Evolutionary conservation across 2,797 vertebrate species (phyloP).

Genomic region (Xenops minutus): DNA sequence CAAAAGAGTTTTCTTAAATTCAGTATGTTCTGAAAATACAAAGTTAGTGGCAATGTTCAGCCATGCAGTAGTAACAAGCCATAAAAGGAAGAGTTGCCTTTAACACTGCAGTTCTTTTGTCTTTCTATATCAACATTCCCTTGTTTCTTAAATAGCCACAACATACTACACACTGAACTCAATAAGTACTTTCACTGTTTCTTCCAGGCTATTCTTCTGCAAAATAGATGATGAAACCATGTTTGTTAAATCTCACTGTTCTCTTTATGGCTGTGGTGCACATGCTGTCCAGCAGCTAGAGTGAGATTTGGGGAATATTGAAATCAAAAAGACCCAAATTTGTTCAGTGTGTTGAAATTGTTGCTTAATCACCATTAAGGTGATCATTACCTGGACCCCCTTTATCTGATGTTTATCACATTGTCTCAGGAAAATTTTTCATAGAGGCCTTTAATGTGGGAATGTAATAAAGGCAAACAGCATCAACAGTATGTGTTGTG

Average conservation of each 20-base stretch:
- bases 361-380: neutral
- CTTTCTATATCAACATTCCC: slow-evolving; percentile 12
- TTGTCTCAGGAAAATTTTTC: neutral
- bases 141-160: slow-evolving; percentile 16
- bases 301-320: neutral
- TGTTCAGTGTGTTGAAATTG: neutral
- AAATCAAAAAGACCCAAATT: neutral
- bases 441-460: neutral
- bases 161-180: neutral
- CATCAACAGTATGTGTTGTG: neutral
- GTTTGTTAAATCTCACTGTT: neutral
- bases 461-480: neutral
- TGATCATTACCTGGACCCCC: neutral
- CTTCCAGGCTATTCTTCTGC: neutral
- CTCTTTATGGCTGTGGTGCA: neutral
- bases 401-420: neutral
- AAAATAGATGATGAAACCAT: neutral
- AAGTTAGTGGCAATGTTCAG: slow-evolving; percentile 32
- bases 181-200: neutral
- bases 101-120: slow-evolving; percentile 17
- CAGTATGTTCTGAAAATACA: neutral
- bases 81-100: slow-evolving; percentile 44
- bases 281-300: neutral
- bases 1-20: slow-evolving; percentile 45
- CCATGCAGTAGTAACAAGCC: slow-evolving; percentile 16